Percentiles rank a stretch among this genome's conserved stretches.
These are phyloP conservation scores for Holotrichia oblita DNA, from an alignment of 1,140 invertebrate species.

Conservation along the genomic window DNA sequence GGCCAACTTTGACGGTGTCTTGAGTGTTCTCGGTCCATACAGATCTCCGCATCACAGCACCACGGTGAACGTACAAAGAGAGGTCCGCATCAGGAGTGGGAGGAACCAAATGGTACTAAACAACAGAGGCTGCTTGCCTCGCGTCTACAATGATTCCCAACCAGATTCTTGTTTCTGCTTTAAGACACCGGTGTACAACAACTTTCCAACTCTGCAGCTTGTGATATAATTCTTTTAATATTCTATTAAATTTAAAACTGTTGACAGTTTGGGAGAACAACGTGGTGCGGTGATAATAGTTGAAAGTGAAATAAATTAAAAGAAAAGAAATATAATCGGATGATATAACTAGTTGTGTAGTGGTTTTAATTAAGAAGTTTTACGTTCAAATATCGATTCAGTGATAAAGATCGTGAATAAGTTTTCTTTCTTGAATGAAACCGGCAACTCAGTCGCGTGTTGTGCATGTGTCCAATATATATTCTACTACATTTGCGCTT, in stretches of 20 bases:
- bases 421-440: slow-evolving; percentile 37
- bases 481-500: background rate
- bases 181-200: slow-evolving; percentile 17
- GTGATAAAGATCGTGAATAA: slow-evolving; percentile 7
- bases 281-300: background rate
- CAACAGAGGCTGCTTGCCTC: slow-evolving; percentile 23
- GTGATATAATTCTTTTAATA: background rate
- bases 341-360: background rate
- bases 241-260: background rate
- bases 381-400: slow-evolving; percentile 1
- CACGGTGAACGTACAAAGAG: slow-evolving; percentile 18
- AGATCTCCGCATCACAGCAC: slow-evolving; percentile 7
- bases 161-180: slow-evolving; percentile 35
- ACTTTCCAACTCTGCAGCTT: background rate
- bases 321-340: background rate
- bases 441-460: slow-evolving; percentile 25
- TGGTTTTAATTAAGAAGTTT: slow-evolving; percentile 19
- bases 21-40: slow-evolving; percentile 27
- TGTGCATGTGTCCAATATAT: background rate
- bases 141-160: slow-evolving; percentile 26
- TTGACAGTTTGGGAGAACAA: background rate
- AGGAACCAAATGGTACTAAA: slow-evolving; percentile 35
- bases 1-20: slow-evolving; percentile 13
- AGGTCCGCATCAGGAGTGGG: slow-evolving; percentile 20
- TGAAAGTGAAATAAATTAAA: background rate